Base-by-base conservation (phyloP, 2,888 invertebrate species). In the Synanthedon vespiformis region DNA sequence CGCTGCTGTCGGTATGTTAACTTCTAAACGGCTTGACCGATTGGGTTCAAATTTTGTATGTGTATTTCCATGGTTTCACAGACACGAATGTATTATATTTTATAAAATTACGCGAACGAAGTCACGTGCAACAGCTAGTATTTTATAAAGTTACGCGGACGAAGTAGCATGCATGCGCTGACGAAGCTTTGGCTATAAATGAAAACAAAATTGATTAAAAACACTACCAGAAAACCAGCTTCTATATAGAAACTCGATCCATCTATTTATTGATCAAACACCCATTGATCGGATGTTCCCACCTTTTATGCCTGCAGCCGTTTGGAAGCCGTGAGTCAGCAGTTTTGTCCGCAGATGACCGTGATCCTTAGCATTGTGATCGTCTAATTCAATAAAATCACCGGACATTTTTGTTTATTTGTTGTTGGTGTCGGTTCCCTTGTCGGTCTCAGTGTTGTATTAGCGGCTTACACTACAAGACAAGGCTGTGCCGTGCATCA, bases 331-430 rank as follows among this genome's bases (percentile, higher is more conserved):
- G 64, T 86, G 86, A 86, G 61, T 71, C 77, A 69, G 84, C 85
- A 75, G 64, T 74, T 74, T 67, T 59, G 61, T 60, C 56, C 58
- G 60, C 57, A 55, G 63, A 61, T 66, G 66, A 67, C 70, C 72
- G 65, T 64, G 69, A 71, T 72, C 65, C 34, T 63, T 61, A 67
- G 73, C 73, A 85, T 83, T 85, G 85, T 86, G 82, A 81, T 79
- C 83, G 70, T 72, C 80, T 87, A 87, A 87, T 86, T 87, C 86
- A 87, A 87, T 87, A 84, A 86, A 83, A 85, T 83, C 83, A 80
- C 78, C 70, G 75, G 74, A 77, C 79, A 85, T 83, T 84, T 80
- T 84, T 81, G 82, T 86, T 84, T 85, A 79, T 83, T 83, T 81
- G 63, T 56, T 51, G 51, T 51, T 50, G 48, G 51, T 48, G 76